Percentiles rank a stretch among this genome's conserved stretches.
Conservation (phyloP, 2,113 vertebrate species). For the Dermatemys mawii region DNA sequence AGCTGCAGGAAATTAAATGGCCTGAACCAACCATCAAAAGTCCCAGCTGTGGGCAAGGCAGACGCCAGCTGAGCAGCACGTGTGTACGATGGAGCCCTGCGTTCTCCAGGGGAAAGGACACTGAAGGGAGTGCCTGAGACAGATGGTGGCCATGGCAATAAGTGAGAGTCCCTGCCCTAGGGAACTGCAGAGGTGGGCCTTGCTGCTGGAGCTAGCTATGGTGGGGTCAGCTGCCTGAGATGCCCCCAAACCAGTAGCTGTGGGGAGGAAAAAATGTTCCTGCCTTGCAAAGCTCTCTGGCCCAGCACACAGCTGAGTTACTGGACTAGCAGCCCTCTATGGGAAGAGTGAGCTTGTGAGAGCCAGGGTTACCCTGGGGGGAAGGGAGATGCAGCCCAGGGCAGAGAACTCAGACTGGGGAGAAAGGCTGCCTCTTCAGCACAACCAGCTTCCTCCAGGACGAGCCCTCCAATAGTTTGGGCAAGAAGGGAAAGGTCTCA, state of each 20-base stretch:
- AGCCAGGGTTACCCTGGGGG: not conserved
- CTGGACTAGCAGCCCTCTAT: not conserved
- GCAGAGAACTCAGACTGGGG: not conserved
- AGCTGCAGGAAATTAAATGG: not conserved
- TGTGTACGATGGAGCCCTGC: not conserved
- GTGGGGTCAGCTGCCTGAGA: not conserved
- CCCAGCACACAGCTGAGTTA: not conserved
- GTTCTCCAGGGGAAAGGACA: not conserved
- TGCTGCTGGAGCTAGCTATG: not conserved
- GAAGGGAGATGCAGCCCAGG: not conserved
- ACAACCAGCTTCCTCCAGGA: not conserved
- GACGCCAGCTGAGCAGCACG: not conserved
- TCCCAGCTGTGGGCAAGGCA: not conserved
- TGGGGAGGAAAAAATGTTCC: not conserved
- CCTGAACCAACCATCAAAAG: not conserved
- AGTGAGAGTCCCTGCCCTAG: accelerated
- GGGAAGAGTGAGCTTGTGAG: not conserved
- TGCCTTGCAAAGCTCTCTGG: not conserved
- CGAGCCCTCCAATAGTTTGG: not conserved
- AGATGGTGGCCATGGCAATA: not conserved
- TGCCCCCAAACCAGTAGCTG: not conserved
- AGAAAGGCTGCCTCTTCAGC: not conserved
- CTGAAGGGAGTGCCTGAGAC: not conserved
- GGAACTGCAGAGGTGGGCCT: not conserved
- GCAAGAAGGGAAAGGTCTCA: not conserved